These are phyloP conservation scores for Gasterosteus nipponicus DNA, from an alignment of 2,113 vertebrate genomes.

Conservation along the genomic window DNA sequence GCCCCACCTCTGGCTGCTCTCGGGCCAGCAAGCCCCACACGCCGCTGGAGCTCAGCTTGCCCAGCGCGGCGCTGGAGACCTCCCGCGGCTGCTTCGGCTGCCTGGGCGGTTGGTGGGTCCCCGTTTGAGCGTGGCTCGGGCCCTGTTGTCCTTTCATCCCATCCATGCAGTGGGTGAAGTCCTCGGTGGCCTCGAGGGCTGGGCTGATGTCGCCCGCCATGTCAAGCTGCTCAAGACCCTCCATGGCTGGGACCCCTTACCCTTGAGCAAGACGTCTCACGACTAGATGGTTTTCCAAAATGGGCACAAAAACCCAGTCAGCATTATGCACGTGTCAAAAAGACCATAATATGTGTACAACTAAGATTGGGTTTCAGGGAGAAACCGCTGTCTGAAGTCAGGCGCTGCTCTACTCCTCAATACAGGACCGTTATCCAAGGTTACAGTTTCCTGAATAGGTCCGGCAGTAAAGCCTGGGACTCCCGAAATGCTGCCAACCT, in stretches of 20 bases:
- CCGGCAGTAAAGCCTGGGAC: constrained; percentile 8
- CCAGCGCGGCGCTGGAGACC: constrained; percentile 78
- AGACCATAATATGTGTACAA: background rate
- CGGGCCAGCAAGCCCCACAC: constrained; percentile 88
- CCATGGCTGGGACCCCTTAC: constrained; percentile 45
- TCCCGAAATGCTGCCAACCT: constrained; percentile 27
- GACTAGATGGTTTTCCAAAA: constrained; percentile 38
- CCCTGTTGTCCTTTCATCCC: constrained; percentile 80
- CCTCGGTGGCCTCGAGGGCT: constrained; percentile 95
- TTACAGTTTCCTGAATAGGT: constrained; percentile 18
- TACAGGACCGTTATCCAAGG: constrained; percentile 39
- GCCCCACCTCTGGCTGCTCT: constrained; percentile 83
- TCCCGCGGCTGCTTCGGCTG: constrained; percentile 79
- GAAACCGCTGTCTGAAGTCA: constrained; percentile 42
- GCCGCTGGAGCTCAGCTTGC: constrained; percentile 79
- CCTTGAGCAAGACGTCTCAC: constrained; percentile 22
- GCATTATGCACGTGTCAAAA: constrained; percentile 48
- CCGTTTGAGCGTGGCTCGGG: constrained; percentile 47
- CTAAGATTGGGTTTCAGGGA: background rate
- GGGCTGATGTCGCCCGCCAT: constrained; percentile 94
- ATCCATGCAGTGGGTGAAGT: constrained; percentile 90
- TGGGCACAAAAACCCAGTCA: constrained; percentile 6
- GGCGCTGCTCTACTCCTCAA: constrained; percentile 28
- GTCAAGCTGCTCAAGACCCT: constrained; percentile 90
- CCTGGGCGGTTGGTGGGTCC: constrained; percentile 32